Conservation (phyloP, 2,113 vertebrate species). For the Sylvia atricapilla region DNA sequence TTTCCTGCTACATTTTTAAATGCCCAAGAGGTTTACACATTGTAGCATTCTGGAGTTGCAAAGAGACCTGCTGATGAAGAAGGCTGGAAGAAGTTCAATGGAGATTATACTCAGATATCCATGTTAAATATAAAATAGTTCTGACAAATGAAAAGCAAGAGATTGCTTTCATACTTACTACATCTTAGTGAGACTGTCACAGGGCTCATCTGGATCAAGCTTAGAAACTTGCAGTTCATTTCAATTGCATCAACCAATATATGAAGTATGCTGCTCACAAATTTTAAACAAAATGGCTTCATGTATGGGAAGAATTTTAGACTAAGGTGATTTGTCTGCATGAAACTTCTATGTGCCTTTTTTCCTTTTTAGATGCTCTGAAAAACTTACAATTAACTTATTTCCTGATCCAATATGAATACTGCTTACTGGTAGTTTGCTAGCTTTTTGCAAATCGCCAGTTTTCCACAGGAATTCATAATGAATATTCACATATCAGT, state of each 20-base stretch:
- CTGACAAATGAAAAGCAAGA: background rate
- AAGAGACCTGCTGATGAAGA: background rate
- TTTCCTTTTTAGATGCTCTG: background rate
- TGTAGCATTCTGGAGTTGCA: background rate
- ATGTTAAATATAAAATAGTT: background rate
- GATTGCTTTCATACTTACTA: background rate
- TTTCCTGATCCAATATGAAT: background rate
- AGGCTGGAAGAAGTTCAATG: background rate
- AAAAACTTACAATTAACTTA: background rate
- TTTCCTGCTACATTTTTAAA: background rate
- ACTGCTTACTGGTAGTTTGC: background rate
- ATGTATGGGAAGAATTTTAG: background rate
- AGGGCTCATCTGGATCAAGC: background rate
- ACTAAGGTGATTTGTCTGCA: background rate
- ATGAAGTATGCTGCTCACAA: background rate
- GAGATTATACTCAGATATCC: background rate
- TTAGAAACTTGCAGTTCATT: background rate
- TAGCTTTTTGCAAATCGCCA: background rate
- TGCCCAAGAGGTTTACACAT: background rate
- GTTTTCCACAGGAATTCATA: background rate
- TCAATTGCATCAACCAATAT: background rate
- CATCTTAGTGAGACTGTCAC: background rate
- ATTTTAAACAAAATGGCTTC: background rate
- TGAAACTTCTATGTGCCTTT: background rate
- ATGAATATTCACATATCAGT: background rate